Base-by-base conservation (phyloP, 92 coral and sea anemone species). In the Epizoanthus fatuus region DNA sequence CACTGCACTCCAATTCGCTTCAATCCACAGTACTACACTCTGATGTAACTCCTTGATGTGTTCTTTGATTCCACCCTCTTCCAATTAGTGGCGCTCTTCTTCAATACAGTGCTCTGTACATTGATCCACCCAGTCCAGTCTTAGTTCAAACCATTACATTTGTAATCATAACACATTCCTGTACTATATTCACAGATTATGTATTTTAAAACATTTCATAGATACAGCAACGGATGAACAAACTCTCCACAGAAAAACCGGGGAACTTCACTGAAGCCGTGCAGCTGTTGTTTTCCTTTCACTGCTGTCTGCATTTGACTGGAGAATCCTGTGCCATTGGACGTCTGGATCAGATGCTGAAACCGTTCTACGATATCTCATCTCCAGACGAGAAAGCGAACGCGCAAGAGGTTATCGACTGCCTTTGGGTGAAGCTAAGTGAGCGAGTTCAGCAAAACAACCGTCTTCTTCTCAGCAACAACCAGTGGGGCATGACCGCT, bases 351-450 rank as follows among this genome's bases (percentile, higher is more conserved):
- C 93, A 94, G 44, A 22, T 94, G 1, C 84, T 94, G 44, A 69
- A 86, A 56, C 98, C 98, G 1, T 94, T 92, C 83, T 84, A 82
- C 22, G 42, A 81, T 14, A 86, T 64, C 2, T 79, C 91, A 16
- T 32, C 90, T 4, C 12, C 35, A 38, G 92, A 74, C 40, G 93
- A 94, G 63, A 42, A 42, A 42, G 47, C 5, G 47, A 42, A 42
- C 47, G 95, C 98, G 7, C 98, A 94, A 76, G 98, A 94, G 37
- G 79, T 94, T 51, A 92, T 94, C 19, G 98, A 94, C 62, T 94
- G 98, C 81, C 84, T 94, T 62, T 94, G 86, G 62, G 84, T 94
- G 53, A 94, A 94, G 86, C 89, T 94, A 32, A 84, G 98, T 89
- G 98, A 94, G 45, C 95, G 86, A 14, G 95, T 84, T 13, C 86